Base-by-base conservation (phyloP, 2,888 invertebrate species). In the Tetanocera ferruginea region DNA sequence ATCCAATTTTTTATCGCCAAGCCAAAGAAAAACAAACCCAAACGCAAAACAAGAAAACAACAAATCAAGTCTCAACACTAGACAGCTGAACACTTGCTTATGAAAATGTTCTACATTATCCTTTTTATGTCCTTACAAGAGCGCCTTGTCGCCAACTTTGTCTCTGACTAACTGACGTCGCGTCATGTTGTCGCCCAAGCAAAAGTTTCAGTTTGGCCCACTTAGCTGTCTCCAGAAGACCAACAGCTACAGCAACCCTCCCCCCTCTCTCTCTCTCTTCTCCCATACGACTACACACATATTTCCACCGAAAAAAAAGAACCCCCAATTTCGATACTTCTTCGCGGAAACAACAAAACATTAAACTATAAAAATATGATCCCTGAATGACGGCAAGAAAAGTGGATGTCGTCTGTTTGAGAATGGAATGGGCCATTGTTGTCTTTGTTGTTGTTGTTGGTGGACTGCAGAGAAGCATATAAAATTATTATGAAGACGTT, bases 51-150 rank as follows among this genome's bases (percentile, higher is more conserved):
- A 67, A 49, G 37, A 52, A 79, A 67, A 60, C 66, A 76, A 52
- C 64, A 75, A 76, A 55, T 43, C 62, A 71, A 69, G 55, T 51
- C 51, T 14, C 60, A 5, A 57, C 43, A 31, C 67, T n/a, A 25
- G 17, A 62, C 43, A 69, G 43, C 84, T 82, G 81, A 82, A 81
- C 86, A 85, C 85, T 82, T 81, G 82, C 82, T 87, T 87, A 87
- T 85, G 84, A 86, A 86, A 86, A 86, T 87, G 88, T 86, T 87
- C 85, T 83, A 87, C 87, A 87, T 87, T 87, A 87, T 88, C 87
- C 86, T 87, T 86, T 87, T 86, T 86, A 86, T 88, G 87, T 88
- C 86, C 86, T 86, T 85, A 87, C 87, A 85, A 85, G 84, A 85
- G 83, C 78, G 85, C 86, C 86, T 87, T 87, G 87, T 87, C 87